These are phyloP conservation scores for Cephus sareptanus DNA, from an alignment of 2,888 invertebrate genomes.

Conservation along the genomic window DNA sequence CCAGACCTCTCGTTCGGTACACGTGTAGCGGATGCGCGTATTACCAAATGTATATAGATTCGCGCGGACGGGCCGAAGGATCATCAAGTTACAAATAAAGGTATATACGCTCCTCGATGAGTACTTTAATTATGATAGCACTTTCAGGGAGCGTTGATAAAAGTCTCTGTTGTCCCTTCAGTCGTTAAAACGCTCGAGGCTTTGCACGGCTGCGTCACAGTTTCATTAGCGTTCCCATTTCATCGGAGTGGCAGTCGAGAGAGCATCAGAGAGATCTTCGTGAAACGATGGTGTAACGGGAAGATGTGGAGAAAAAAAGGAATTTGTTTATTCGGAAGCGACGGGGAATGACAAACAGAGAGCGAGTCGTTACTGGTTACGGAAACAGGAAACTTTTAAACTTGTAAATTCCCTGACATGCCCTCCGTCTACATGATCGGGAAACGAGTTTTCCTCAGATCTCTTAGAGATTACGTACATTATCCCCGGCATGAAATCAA, in stretches of 20 bases:
- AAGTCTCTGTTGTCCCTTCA: neutral
- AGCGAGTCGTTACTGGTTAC: neutral
- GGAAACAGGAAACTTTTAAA: neutral
- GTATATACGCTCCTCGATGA: neutral
- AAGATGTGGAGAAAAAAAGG: neutral
- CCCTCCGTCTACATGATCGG: neutral
- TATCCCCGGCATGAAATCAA: neutral
- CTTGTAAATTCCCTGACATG: neutral
- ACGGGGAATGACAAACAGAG: neutral
- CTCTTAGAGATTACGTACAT: neutral
- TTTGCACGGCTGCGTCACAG: neutral
- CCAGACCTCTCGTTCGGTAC: neutral
- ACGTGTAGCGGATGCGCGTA: neutral
- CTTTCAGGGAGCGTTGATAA: neutral
- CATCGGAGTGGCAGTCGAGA: neutral
- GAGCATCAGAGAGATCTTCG: neutral
- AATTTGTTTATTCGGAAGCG: neutral
- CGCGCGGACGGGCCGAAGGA: neutral
- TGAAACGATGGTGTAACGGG: neutral
- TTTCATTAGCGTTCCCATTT: conserved; percentile 2
- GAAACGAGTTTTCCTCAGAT: neutral
- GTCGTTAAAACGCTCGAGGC: neutral
- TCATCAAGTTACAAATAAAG: neutral
- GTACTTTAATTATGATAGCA: neutral
- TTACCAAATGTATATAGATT: neutral